phyloP scores from a whole-genome alignment of 2,888 invertebrate species.

The Trichopoda pennipes region DNA sequence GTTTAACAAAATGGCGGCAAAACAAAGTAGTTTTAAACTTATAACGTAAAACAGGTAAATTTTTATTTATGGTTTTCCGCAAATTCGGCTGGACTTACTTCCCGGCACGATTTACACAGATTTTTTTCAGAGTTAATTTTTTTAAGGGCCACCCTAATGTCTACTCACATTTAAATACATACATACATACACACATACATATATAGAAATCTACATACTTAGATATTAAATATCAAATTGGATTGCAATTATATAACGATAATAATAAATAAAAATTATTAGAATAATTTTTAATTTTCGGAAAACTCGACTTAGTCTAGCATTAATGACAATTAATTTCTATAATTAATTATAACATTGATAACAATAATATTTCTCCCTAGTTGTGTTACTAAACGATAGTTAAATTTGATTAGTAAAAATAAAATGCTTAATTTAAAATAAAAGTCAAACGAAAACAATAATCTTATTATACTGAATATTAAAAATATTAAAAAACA shows the following conservation, averaged over 20 bases:
- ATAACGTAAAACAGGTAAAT: no score
- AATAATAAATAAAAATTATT: constrained; percentile 23
- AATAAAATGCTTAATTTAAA: constrained; percentile 43
- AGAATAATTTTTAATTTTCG: constrained; percentile 32
- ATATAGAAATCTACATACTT: constrained; percentile 53
- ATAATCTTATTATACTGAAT: constrained; percentile 68
- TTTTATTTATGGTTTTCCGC: no score
- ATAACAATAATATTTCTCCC: constrained; percentile 67
- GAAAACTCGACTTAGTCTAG: constrained; percentile 50
- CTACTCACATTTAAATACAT: no score
- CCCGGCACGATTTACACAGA: no score
- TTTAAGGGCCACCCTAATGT: no score
- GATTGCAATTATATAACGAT: constrained; percentile 48
- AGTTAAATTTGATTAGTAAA: constrained; percentile 74
- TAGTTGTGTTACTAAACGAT: constrained; percentile 78
- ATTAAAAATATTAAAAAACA: constrained; percentile 63
- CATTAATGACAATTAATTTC: constrained; percentile 29
- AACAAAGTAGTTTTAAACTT: no score
- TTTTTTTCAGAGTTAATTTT: no score
- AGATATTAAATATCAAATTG: constrained; percentile 58
- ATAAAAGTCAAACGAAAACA: constrained; percentile 70
- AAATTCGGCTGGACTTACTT: no score
- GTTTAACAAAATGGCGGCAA: no score
- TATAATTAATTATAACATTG: constrained; percentile 42
- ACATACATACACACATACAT: constrained; percentile 10